Base-by-base conservation (phyloP, 2,797 vertebrate genomes). In the Pachyuromys duprasi region DNA sequence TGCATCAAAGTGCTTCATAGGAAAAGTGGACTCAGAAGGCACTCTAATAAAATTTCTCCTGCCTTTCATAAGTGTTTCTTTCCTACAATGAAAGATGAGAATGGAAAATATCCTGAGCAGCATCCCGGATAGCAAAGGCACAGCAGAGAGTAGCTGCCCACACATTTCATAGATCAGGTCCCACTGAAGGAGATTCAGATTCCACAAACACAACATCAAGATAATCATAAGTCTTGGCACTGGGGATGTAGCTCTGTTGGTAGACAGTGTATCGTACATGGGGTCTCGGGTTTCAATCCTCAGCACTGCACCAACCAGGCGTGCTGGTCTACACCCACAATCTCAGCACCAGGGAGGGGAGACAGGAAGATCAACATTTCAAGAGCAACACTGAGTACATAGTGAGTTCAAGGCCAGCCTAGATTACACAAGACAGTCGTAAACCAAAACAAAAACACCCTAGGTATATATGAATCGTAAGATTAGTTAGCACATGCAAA, bases 391-490 rank as follows among this genome's bases (percentile, higher is more conserved):
- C 26, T 70, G 45, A 70, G 5, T 26, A n/a, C 31, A 69, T 4
- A 53, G 20, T 53, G 63, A 67, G 45, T 70, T 86, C 13, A 53
- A 69, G 65, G 20, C 31, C 33, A 86, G 83, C 65, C 79, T 39
- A 82, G 36, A 36, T 24, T 82, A 82, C 24, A 82, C 2, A 13
- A 65, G 24, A 42, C 36, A 42, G 28, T 83, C 81, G 28, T 65
- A 83, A 45, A 65, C 60, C 39, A 45, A 49, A 84, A 31, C 36
- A 26, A 49, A 69, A n/a, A 70, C 11, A 39, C 9, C 5, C 1
- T 60, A 92, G 33, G 26, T 74, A 79, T 39, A 84, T 81, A 62
- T 26, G 91, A 72, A 39, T 90, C n/a, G 81, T 84, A 86, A 86
- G 36, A 83, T 76, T 55, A 62, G 31, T 72, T 72, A 80, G 72